Conservation (phyloP, 2,797 vertebrate species). For the Tragopan temminckii region DNA sequence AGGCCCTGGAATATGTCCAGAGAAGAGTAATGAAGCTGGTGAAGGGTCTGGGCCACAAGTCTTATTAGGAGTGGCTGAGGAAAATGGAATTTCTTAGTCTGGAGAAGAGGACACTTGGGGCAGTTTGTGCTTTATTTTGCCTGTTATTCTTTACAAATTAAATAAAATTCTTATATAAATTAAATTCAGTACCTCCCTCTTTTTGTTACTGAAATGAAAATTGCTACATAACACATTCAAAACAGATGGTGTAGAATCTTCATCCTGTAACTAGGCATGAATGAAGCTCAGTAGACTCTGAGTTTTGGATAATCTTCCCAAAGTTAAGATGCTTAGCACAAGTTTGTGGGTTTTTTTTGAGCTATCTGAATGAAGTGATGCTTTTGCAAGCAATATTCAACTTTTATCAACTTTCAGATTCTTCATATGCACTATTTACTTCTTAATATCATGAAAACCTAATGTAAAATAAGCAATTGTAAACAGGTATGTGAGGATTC, state of each 20-base stretch:
- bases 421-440: neutral
- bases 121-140: neutral
- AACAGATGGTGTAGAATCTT: neutral
- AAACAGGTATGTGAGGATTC: neutral
- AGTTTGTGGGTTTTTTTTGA: neutral
- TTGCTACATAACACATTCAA: neutral
- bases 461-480: neutral
- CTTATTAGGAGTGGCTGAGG: too few relatives aligned
- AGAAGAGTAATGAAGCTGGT: too few relatives aligned
- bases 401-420: neutral
- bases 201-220: neutral
- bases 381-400: neutral
- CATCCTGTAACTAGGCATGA: neutral
- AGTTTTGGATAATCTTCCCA: conserved; percentile 10
- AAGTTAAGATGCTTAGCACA: conserved; percentile 16
- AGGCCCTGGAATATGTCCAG: too few relatives aligned
- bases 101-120: too few relatives aligned
- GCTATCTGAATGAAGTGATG: neutral
- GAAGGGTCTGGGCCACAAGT: too few relatives aligned
- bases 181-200: neutral
- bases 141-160: neutral
- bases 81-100: too few relatives aligned
- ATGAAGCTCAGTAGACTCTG: conserved; percentile 12
- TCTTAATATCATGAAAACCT: neutral
- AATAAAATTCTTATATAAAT: neutral